phyloP scores from a whole-genome alignment of 2,888 invertebrate genomes.

The Drosophila peninsularis region DNA sequence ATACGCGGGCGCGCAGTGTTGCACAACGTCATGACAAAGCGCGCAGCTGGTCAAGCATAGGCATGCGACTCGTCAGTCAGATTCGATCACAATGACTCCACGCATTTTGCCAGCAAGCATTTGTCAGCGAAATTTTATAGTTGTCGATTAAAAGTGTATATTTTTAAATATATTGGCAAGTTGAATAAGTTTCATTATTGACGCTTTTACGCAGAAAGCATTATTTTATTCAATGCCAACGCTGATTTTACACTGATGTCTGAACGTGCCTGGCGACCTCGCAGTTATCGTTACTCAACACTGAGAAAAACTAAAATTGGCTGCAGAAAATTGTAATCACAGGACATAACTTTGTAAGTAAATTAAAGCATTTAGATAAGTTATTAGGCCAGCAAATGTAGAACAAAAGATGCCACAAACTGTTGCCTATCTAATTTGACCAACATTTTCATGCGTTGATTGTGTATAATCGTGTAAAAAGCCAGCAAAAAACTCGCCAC shows the following conservation, averaged over 20 bases:
- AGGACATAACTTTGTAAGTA: conserved; percentile 82
- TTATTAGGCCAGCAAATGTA: conserved; percentile 11
- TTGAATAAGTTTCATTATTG: background rate
- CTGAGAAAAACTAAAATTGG: conserved; percentile 72
- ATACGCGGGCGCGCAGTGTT: conserved; percentile 64
- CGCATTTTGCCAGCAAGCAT: conserved; percentile 11
- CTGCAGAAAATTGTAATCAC: conserved; percentile 72
- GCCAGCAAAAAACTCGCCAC: conserved; percentile 47
- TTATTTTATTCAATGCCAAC: conserved; percentile 6
- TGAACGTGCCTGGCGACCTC: conserved; percentile 55
- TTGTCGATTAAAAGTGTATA: background rate
- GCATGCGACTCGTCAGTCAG: conserved; percentile 46
- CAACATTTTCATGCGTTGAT: conserved; percentile 36
- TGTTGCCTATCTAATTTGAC: conserved; percentile 46
- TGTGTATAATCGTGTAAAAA: conserved; percentile 29
- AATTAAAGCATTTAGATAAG: conserved; percentile 49
- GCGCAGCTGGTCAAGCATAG: conserved; percentile 36
- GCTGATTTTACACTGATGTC: conserved; percentile 25
- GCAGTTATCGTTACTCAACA: conserved; percentile 61
- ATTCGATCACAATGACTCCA: conserved; percentile 43
- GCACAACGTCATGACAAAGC: conserved; percentile 23
- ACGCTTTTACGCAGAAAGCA: background rate
- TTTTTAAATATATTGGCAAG: conserved; percentile 17
- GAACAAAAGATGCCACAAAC: conserved; percentile 36
- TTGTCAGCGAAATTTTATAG: background rate